Evolutionary conservation across 2,888 invertebrate genomes (phyloP).

Genomic region (Drosophila austrosaltans): DNA sequence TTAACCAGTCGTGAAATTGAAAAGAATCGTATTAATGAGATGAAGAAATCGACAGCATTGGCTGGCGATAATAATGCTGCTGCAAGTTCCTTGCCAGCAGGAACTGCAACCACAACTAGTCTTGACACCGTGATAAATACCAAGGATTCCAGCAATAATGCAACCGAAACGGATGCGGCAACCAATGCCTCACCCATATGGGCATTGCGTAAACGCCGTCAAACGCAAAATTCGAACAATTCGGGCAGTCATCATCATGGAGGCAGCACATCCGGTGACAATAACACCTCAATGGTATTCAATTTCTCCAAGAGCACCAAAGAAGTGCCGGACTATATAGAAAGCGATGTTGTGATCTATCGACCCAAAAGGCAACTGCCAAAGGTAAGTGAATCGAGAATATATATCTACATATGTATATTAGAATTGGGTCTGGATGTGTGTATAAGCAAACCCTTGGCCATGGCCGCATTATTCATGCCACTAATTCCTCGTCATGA

Average conservation of each 20-base stretch:
- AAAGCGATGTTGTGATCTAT: slow-evolving; percentile 92
- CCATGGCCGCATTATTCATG: slow-evolving; percentile 11
- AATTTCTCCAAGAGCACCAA: slow-evolving; percentile 91
- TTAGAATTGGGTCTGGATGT: neutral
- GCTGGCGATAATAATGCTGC: slow-evolving; percentile 59
- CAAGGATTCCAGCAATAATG: slow-evolving; percentile 65
- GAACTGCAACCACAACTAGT: slow-evolving; percentile 61
- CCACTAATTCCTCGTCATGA: slow-evolving; percentile 6
- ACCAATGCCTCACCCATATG: slow-evolving; percentile 69
- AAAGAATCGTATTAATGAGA: slow-evolving; percentile 88
- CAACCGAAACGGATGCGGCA: slow-evolving; percentile 70
- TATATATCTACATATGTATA: neutral
- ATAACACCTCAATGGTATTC: slow-evolving; percentile 91
- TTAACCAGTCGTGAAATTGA: slow-evolving; percentile 87
- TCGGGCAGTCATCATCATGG: slow-evolving; percentile 16
- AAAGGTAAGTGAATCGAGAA: slow-evolving; percentile 86
- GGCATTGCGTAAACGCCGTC: slow-evolving; percentile 79
- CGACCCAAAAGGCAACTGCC: slow-evolving; percentile 88
- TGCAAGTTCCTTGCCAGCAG: slow-evolving; percentile 32
- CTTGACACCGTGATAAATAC: slow-evolving; percentile 80
- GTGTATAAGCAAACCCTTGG: neutral
- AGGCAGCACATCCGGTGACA: slow-evolving; percentile 50
- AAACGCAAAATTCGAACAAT: slow-evolving; percentile 36
- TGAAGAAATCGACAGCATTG: slow-evolving; percentile 84
- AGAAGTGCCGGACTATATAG: slow-evolving; percentile 95